Conservation (phyloP, 2,113 vertebrate genomes). For the Potamarius usumacintae region DNA sequence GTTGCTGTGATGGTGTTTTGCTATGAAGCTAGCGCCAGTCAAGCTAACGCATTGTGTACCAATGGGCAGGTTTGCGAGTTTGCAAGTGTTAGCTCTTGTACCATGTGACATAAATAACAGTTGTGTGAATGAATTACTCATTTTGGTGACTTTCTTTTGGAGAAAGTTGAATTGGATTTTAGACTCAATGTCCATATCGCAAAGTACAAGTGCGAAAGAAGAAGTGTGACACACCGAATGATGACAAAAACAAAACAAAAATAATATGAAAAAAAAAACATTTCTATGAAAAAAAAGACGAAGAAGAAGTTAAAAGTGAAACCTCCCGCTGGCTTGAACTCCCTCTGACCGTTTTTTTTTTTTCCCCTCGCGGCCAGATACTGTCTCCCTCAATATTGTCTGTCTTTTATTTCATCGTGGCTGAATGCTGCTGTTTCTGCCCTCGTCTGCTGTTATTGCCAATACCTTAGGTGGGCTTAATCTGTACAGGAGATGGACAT, state of each 20-base stretch:
- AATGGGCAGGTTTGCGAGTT: too few species aligned
- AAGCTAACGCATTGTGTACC: too few species aligned
- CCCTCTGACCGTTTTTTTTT: background rate
- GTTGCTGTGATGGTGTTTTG: too few species aligned
- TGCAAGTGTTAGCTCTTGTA: too few species aligned
- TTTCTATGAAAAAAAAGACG: background rate
- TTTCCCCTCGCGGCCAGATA: background rate
- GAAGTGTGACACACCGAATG: too few species aligned
- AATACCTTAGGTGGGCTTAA: conserved; percentile 52
- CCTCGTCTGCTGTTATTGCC: conserved; percentile 57
- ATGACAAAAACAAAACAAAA: background rate
- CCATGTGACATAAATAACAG: too few species aligned
- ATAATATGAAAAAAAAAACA: background rate
- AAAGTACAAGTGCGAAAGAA: too few species aligned
- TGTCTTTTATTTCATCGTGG: conserved; percentile 38
- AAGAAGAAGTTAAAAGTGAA: background rate
- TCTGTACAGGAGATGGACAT: conserved; percentile 48
- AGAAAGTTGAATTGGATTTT: too few species aligned
- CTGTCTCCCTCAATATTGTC: conserved; percentile 34
- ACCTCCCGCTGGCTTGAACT: background rate
- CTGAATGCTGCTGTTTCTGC: conserved; percentile 29
- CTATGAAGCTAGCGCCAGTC: too few species aligned
- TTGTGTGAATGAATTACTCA: too few species aligned
- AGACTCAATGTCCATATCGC: too few species aligned
- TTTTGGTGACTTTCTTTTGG: too few species aligned